Evolutionary conservation across 1,140 invertebrate genomes (phyloP), one percentile per base, ranked within the genome.

Genomic region (Sitodiplosis mosellana): DNA sequence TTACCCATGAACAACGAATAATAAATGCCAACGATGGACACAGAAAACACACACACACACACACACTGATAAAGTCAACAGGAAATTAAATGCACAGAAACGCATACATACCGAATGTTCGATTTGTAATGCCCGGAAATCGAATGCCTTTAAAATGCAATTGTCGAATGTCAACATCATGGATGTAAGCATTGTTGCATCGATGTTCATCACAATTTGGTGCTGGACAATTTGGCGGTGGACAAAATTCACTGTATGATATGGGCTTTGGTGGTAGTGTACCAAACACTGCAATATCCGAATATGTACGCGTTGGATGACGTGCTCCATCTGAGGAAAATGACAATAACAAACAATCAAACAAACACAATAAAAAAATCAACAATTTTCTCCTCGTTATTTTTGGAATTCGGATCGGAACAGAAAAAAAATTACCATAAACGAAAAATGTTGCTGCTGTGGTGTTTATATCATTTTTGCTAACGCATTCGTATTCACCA

Each of bases 401-500:
- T 27, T 27, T 27, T 5, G 27, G 10, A 27, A 27, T 10, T 27
- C 27, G 27, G n/a, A n/a, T n/a, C n/a, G n/a, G 34, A 8, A 36
- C 34, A 36, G 34, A 10, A 6, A 15, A 27, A 7, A 3, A 11
- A 70, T 69, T 67, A 87, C 85, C 78, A 61, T 75, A 72, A 22
- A 87, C 62, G 20, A 73, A 74, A 51, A 90, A 75, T 47, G 73
- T 70, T n/a, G 86, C 87, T 58, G 76, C 79, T 11, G 82, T 83
- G 4, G 75, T 74, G 56, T 77, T 80, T 4, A 85, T 64, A 52
- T 82, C 80, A 61, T 91, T 92, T 58, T 84, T 87, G 19, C 76
- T 80, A 38, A 87, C 76, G 58, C 88, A 93, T 54, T 82, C 75
- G 59, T 90, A 93, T 36, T 72, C 68, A 11, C 81, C 74, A 59